Evolutionary conservation across 2,797 vertebrate genomes (phyloP).

Genomic region (Neosilurus hyrtlii): DNA sequence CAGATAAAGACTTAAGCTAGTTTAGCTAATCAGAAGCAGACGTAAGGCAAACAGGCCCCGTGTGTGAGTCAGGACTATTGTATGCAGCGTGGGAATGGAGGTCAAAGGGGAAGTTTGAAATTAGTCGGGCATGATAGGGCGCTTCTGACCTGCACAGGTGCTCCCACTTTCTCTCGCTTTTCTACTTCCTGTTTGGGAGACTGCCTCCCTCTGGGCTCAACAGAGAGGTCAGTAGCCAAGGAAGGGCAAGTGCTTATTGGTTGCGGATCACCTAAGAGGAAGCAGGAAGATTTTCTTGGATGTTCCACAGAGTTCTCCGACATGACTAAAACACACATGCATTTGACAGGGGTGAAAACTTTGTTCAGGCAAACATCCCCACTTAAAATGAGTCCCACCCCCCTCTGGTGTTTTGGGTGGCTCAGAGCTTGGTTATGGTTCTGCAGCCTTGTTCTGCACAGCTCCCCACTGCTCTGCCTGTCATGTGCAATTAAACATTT

Average conservation of each 20-base stretch:
- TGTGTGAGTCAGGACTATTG: slow-evolving; percentile 60
- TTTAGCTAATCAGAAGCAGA: slow-evolving; percentile 87
- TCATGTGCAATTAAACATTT: slow-evolving; percentile 99
- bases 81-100: slow-evolving; percentile 77
- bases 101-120: slow-evolving; percentile 86
- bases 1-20: slow-evolving; percentile 82
- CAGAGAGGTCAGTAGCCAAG: slow-evolving; percentile 60
- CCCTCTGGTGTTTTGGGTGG: slow-evolving; percentile 50
- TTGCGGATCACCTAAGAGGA: neutral
- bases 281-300: slow-evolving; percentile 2
- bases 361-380: slow-evolving; percentile 32
- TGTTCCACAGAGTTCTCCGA: neutral
- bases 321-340: slow-evolving; percentile 31
- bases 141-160: slow-evolving; percentile 88
- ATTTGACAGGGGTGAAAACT: slow-evolving; percentile 30
- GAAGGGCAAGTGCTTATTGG: neutral
- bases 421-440: slow-evolving; percentile 64
- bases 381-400: slow-evolving; percentile 32
- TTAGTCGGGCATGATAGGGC: slow-evolving; percentile 86
- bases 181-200: slow-evolving; percentile 75
- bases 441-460: slow-evolving; percentile 75
- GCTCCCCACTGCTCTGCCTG: slow-evolving; percentile 92
- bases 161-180: slow-evolving; percentile 72
- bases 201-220: slow-evolving; percentile 62
- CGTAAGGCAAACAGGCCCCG: slow-evolving; percentile 63